Percentiles rank a stretch among this genome's conserved stretches.
phyloP scores from a whole-genome alignment of 1,140 invertebrate species.

The Yoshiicerus persimilis region DNA sequence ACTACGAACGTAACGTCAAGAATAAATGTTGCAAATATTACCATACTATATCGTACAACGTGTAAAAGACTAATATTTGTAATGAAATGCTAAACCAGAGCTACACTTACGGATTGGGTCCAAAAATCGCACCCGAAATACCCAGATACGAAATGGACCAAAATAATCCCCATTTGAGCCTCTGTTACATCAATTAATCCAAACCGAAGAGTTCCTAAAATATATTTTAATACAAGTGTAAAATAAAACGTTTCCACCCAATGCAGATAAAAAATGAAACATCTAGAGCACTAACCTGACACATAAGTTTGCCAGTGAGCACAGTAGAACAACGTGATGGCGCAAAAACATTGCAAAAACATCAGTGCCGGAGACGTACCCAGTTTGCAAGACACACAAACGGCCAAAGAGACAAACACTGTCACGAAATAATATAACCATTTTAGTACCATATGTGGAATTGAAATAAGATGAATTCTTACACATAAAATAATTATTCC shows the following conservation, averaged over 20 bases:
- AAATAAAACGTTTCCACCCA: neutral
- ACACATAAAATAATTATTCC: too few relatives aligned
- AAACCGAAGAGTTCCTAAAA: slow-evolving; percentile 79
- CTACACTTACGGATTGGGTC: slow-evolving; percentile 71
- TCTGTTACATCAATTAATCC: slow-evolving; percentile 97
- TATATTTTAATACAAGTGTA: neutral
- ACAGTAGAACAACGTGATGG: slow-evolving; percentile 93
- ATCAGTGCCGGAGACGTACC: slow-evolving; percentile 89
- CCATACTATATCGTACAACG: neutral
- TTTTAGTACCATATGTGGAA: too few relatives aligned
- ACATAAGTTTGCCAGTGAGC: slow-evolving; percentile 99
- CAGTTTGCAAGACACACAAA: slow-evolving; percentile 86
- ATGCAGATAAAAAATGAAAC: neutral
- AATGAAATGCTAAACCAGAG: neutral
- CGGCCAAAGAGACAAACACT: slow-evolving; percentile 93
- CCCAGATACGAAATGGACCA: slow-evolving; percentile 82
- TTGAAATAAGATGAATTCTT: too few relatives aligned
- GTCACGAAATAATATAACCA: too few relatives aligned
- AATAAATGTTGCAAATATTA: too few relatives aligned
- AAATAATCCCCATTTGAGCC: slow-evolving; percentile 91
- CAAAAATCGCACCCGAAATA: slow-evolving; percentile 84
- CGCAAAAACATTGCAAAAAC: slow-evolving; percentile 92
- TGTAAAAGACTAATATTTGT: neutral
- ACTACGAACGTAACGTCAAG: neutral
- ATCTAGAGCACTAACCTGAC: slow-evolving; percentile 64